Conservation (phyloP, 2,888 invertebrate species). For the Ornithoptera priamus region DNA sequence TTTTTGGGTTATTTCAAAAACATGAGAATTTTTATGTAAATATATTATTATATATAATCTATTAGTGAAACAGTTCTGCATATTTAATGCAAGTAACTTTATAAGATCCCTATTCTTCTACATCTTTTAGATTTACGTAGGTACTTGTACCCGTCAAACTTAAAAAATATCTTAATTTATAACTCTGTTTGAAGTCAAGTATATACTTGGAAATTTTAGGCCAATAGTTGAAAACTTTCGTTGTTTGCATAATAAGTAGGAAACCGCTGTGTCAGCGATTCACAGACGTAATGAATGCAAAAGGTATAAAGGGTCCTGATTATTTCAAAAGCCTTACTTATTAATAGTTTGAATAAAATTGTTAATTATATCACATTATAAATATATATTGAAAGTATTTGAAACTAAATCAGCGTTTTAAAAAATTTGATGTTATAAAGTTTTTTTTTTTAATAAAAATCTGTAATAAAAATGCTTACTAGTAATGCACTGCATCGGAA, state of each 20-base stretch:
- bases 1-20: too few relatives aligned
- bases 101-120: background rate
- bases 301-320: conserved; percentile 5
- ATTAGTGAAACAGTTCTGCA: too few relatives aligned
- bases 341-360: background rate
- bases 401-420: background rate
- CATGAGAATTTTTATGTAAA: too few relatives aligned
- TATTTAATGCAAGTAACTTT: too few relatives aligned
- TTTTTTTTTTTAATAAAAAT: background rate
- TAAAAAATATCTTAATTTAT: background rate
- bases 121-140: background rate
- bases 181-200: background rate
- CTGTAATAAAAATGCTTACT: background rate
- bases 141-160: background rate
- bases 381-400: background rate
- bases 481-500: background rate
- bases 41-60: too few relatives aligned
- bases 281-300: conserved; percentile 12
- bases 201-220: background rate
- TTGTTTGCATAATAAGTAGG: conserved; percentile 18
- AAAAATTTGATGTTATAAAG: background rate
- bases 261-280: conserved; percentile 9
- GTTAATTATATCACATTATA: background rate
- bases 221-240: conserved; percentile 14
- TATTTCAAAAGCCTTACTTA: background rate